Evolutionary conservation across 2,888 invertebrate genomes (phyloP).

Genomic region (Andrena hattorfiana): DNA sequence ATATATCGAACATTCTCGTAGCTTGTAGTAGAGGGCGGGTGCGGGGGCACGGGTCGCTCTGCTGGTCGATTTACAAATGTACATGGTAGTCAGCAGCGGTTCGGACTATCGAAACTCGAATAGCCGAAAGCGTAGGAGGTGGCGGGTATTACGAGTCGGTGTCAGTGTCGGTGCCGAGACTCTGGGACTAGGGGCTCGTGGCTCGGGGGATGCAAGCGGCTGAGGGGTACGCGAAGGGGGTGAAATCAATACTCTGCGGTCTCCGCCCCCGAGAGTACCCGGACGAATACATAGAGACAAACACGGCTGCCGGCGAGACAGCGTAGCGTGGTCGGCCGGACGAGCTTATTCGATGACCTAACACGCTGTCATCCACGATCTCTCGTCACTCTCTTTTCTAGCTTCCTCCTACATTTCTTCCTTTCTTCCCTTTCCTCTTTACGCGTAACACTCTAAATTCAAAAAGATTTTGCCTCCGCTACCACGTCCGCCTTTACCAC

Average conservation of each 20-base stretch:
- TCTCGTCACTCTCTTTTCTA: background rate
- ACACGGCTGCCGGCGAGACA: constrained; percentile 70
- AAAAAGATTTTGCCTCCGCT: background rate
- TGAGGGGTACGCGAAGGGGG: constrained; percentile 75
- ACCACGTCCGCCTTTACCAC: background rate
- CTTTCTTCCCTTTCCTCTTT: constrained; percentile 1
- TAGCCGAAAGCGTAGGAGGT: constrained; percentile 3
- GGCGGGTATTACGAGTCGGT: constrained; percentile 38
- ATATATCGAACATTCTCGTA: too few relatives aligned
- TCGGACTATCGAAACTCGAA: constrained; percentile 1
- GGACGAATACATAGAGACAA: constrained; percentile 79
- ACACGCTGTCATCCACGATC: background rate
- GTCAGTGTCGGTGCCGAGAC: constrained; percentile 19
- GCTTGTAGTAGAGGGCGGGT: too few relatives aligned
- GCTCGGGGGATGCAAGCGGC: constrained; percentile 64
- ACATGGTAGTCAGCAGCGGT: background rate
- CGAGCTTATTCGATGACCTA: background rate
- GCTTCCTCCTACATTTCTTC: background rate
- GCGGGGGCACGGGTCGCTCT: background rate
- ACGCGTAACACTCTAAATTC: background rate
- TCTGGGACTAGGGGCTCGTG: constrained; percentile 53
- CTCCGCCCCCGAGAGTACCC: constrained; percentile 82
- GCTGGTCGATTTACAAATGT: background rate
- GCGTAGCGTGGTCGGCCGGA: constrained; percentile 16
- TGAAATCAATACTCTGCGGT: constrained; percentile 84